Evolutionary conservation across 1,140 invertebrate genomes (phyloP), one percentile per base, ranked within the genome.

Genomic region (Ceratina calcarata): DNA sequence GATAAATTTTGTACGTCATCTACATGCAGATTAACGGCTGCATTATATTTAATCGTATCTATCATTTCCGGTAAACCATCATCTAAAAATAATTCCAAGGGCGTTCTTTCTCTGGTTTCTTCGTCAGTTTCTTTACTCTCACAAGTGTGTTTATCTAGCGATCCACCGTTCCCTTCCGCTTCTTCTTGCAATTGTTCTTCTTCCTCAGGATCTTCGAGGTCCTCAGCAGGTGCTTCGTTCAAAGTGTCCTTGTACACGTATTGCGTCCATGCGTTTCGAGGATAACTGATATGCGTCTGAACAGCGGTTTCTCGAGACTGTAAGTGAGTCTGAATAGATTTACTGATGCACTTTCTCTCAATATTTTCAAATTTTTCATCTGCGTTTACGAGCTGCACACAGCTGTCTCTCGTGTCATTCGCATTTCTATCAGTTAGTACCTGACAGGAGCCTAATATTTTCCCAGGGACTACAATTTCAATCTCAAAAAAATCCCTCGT

Each of bases 201-300:
- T 1, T 82, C 73, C 8, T 45, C 37, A 45, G 37, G 37, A 0
- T 60, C 32, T 10, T 51, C 60, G 10, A 22, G 22, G 18, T 66
- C 51, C 7, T 1, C 20, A 49, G 53, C 65, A 13, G 0, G 18
- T 3, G 71, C 75, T 20, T 18, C 49, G 0, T 12, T 3, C 13
- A 76, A 22, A n/a, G 24, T 77, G 20, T 86, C 81, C 45, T 93
- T 89, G 81, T 93, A 93, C 20, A 88, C 86, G 65, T 94, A 94
- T 62, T 97, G 96, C 0, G 96, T 96, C 94, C 95, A 96, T 27
- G 94, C 94, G 88, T 96, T 96, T 80, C 94, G 94, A 6, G 95
- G 95, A 89, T 95, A 95, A 60, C 93, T 94, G 12, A 95, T 94
- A 75, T 94, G 94, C 0, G 96, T 96, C 91, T 97, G 96, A 62